phyloP scores from a whole-genome alignment of 2,888 invertebrate species.

The Bursaphelenchus okinawaensis region DNA sequence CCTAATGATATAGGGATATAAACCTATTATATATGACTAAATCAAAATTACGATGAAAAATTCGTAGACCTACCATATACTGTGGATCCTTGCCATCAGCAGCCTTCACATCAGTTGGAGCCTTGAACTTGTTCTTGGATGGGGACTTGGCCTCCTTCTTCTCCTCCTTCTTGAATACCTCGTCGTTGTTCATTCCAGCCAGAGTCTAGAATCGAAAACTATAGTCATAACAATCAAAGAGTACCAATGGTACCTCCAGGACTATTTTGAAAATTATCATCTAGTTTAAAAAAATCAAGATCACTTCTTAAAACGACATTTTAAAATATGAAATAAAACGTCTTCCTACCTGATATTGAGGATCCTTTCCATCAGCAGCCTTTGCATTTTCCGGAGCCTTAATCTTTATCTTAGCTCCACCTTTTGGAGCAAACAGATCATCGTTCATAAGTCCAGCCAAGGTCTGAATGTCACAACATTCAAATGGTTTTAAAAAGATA shows the following conservation, averaged over 20 bases:
- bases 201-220: constrained; percentile 20
- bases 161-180: constrained; percentile 15
- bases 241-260: neutral
- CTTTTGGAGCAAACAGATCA: constrained; percentile 17
- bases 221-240: neutral
- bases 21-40: too few species aligned
- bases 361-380: constrained; percentile 21
- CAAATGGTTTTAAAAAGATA: neutral
- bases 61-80: constrained; percentile 3
- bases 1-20: too few species aligned
- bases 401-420: constrained; percentile 9
- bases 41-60: too few species aligned
- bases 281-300: neutral
- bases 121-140: constrained; percentile 19
- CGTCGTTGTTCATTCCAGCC: constrained; percentile 24
- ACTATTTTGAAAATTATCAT: neutral
- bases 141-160: neutral
- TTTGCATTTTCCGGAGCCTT: constrained; percentile 17
- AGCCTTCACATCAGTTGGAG: constrained; percentile 14
- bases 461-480: constrained; percentile 16
- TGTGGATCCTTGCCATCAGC: constrained; percentile 23
- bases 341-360: constrained; percentile 11
- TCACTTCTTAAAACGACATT: neutral
- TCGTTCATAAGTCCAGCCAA: constrained; percentile 23
- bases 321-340: too few species aligned